Evolutionary conservation across 2,797 vertebrate species (phyloP).

Genomic region (Cephalopachus bancanus): DNA sequence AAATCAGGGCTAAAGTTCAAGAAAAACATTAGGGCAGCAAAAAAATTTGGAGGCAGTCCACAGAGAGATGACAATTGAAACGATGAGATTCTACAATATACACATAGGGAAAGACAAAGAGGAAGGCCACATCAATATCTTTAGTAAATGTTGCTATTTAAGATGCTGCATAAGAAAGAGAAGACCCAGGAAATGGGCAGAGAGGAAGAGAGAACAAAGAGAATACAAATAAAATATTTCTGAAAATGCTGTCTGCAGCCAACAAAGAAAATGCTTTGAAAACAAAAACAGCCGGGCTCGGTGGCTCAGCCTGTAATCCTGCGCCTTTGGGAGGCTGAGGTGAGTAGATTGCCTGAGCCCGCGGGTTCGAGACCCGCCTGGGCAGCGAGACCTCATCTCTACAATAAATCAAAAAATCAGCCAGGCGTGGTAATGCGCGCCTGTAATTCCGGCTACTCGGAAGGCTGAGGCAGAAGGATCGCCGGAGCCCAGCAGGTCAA

Average conservation of each 20-base stretch:
- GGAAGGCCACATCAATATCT: not conserved
- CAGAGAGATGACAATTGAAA: not conserved
- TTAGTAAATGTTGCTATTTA: not conserved
- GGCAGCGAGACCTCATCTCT: no score
- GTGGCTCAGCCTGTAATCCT: no score
- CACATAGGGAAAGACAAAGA: slow-evolving; percentile 16
- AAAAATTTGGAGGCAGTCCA: not conserved
- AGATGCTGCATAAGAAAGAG: not conserved
- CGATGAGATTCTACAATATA: slow-evolving; percentile 38
- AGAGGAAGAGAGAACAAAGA: not conserved
- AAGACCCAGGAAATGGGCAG: not conserved
- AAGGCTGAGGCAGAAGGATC: no score
- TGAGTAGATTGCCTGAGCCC: no score
- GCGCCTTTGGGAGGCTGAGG: no score
- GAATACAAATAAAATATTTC: slow-evolving; percentile 22
- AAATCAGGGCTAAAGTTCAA: slow-evolving; percentile 29
- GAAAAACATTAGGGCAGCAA: slow-evolving; percentile 18
- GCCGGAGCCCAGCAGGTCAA: no score
- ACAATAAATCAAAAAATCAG: no score
- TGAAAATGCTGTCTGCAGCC: not conserved
- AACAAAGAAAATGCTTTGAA: slow-evolving; percentile 20
- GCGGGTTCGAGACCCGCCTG: no score
- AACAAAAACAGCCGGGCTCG: not conserved
- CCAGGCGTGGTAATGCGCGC: no score
- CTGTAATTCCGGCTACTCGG: no score